Evolutionary conservation across 2,888 invertebrate species (phyloP).

Genomic region (Diplolepis rosae): DNA sequence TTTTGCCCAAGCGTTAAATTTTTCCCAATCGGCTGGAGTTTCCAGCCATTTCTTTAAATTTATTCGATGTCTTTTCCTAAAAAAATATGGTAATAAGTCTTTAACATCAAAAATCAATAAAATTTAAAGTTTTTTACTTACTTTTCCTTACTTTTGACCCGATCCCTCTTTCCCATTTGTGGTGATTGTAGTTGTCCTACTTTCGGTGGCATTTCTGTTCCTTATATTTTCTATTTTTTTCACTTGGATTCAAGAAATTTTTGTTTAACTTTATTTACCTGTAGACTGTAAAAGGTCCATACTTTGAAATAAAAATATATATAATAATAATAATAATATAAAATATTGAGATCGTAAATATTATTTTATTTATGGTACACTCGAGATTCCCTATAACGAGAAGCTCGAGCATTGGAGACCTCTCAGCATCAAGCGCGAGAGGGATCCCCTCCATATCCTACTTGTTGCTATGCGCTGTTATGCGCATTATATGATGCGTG

Average conservation of each 20-base stretch:
- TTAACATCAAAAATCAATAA: background rate
- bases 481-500: no score
- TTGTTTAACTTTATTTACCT: background rate
- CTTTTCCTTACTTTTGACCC: background rate
- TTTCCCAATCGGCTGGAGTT: conserved; percentile 60
- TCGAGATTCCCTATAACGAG: no score
- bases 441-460: no score
- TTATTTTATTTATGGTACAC: no score
- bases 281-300: background rate
- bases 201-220: background rate
- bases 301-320: background rate
- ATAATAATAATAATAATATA: no score
- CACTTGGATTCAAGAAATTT: background rate
- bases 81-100: background rate
- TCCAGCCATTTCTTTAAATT: conserved; percentile 56
- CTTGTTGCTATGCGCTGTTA: no score
- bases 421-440: no score
- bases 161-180: background rate
- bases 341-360: no score
- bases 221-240: background rate
- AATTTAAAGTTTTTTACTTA: background rate
- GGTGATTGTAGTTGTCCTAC: background rate
- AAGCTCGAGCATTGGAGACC: no score
- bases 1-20: conserved; percentile 60
- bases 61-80: conserved; percentile 35